Evolutionary conservation across 35 echinoderm and acorn worm species (phyloP).

Genomic region (Hemicentrotus pulcherrimus): DNA sequence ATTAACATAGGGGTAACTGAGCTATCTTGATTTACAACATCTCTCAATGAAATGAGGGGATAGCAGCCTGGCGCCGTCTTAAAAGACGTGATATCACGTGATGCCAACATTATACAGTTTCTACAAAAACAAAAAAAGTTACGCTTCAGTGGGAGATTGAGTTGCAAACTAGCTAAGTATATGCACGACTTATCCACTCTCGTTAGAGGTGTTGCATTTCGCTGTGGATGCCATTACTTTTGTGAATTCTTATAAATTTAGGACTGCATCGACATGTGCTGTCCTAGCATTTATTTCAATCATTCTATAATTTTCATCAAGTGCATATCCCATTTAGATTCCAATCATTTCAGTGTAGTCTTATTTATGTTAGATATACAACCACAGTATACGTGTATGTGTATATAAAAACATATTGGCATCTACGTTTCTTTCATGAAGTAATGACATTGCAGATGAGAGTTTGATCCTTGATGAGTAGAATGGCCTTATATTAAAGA

Average conservation of each 20-base stretch:
- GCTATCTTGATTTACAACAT: background rate
- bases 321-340: background rate
- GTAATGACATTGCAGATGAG: no score
- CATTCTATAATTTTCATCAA: background rate
- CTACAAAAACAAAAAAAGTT: background rate
- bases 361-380: background rate
- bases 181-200: background rate
- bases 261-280: background rate
- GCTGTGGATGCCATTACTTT: background rate
- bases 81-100: background rate
- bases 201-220: background rate
- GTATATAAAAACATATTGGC: no score
- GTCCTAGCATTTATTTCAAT: background rate
- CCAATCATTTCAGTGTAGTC: background rate
- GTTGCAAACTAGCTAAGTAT: background rate
- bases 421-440: no score
- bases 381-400: no score
- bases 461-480: no score
- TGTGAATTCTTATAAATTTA: background rate
- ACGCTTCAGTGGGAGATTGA: background rate
- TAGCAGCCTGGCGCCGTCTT: background rate
- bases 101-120: background rate
- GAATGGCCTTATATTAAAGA: no score
- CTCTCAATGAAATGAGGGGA: background rate
- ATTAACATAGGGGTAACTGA: no score